Base-by-base conservation (phyloP, 2,797 vertebrate species). In the Sorex maritimensis region DNA sequence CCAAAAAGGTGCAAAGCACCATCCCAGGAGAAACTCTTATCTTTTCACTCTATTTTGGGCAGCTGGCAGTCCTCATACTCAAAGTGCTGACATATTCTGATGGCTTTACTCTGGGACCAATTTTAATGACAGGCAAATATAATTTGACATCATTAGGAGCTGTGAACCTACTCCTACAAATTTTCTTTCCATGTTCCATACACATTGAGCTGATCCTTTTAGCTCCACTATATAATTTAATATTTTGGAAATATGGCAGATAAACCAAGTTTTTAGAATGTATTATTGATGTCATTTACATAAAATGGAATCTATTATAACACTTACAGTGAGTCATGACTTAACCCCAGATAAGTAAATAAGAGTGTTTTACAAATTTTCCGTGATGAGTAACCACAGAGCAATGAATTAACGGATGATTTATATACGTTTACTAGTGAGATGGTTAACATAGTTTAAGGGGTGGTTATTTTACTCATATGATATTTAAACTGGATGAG, bases 91-190 rank as follows among this genome's bases (percentile, higher is more conserved):
- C 75, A 85, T 2, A 19, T 84, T 77, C 58, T 88, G 67, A 85
- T 82, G 61, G 23, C 49, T 49, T 91, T 94, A 89, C 75, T 79
- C 87, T 67, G 87, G 93, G 96, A 89, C 74, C 38, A 75, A 81
- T 94, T 94, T 30, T 65, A 52, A 79, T 86, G 93, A 94, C 92
- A 95, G 73, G 63, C 49, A 94, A 90, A 85, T 58, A 55, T 34
- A 79, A 69, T 38, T 38, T 84, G 81, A 94, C 14, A 38, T 96
- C 92, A 92, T 79, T 96, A 81, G 92, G 90, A 88, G 28, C 38
- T 65, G 3, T 68, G 81, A 90, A 84, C 88, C 5, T 24, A 34
- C 28, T 84, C 71, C 52, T 28, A 28, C 72, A 38, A 61, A 19
- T 61, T 61, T 61, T 61, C 58, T 61, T 61, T 61, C 58, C 17